Base-by-base conservation (phyloP, 2,113 vertebrate genomes). In the Hippocampus barbouri region DNA sequence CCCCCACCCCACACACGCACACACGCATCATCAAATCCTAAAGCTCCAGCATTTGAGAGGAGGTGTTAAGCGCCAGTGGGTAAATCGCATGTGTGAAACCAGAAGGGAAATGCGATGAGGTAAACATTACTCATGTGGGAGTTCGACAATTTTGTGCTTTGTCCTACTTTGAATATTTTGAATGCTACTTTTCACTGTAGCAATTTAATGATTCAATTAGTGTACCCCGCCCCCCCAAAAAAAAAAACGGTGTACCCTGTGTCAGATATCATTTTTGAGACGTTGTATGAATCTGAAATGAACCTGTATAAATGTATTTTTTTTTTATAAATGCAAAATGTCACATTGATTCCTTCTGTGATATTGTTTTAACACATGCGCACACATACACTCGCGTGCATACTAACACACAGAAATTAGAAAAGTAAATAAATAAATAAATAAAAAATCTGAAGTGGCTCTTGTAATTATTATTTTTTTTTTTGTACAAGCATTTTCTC, bases 1-100 rank as follows among this genome's bases (percentile, higher is more conserved):
- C 27, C 66, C 66, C 2, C 34, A n/a, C 2, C 34, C 34, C 34
- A 30, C 30, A 3, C 30, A 4, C 30, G 0, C 30, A 34, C 5
- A 5, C 5, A 5, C 47, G 79, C 65, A 90, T 88, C 78, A 83
- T 63, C 61, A 80, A 88, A 87, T 83, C 83, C 85, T 41, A 71
- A 85, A 88, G 69, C 80, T 68, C 72, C 63, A 68, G 68, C 62
- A 69, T 74, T 73, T 77, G 74, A 53, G 73, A 84, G 68, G 83
- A 79, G 68, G 70, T 79, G 75, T 83, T 85, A 79, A 79, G 79
- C 76, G 25, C 70, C 30, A 47, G 73, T 38, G 80, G 72, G 82
- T 79, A 68, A 86, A 68, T 60, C 34, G 18, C 76, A 76, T 81
- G 79, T 79, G 74, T 69, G 73, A 77, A 57, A 61, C 59, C 25